phyloP scores from a whole-genome alignment of 2,113 vertebrate species.

The Gnathonemus echidnorhynchus region DNA sequence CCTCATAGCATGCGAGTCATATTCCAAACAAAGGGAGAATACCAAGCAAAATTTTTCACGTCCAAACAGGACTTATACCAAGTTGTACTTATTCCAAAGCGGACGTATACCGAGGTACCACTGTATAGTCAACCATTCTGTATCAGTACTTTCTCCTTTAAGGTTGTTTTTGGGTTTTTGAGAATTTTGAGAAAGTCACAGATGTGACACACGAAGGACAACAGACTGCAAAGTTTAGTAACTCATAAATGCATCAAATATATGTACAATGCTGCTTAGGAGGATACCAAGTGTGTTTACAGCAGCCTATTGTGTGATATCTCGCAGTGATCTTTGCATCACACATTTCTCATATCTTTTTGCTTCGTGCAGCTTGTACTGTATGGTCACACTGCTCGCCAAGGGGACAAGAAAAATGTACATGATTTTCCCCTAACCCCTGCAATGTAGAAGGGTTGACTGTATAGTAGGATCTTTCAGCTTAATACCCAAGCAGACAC shows the following conservation, averaged over 20 bases:
- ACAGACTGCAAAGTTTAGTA: neutral
- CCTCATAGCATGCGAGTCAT: too few relatives aligned
- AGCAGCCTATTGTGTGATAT: neutral
- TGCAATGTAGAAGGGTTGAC: too few relatives aligned
- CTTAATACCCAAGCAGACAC: neutral
- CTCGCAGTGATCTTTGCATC: neutral
- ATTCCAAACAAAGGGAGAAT: too few relatives aligned
- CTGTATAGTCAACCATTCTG: neutral
- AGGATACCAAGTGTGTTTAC: neutral
- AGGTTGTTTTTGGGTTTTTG: neutral
- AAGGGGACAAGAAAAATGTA: neutral
- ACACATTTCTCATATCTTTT: too few relatives aligned
- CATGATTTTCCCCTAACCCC: neutral
- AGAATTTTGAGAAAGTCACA: neutral
- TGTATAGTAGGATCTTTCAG: neutral
- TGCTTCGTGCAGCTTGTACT: neutral
- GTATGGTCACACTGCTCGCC: neutral
- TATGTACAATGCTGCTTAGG: neutral
- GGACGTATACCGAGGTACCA: too few relatives aligned
- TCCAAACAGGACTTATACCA: too few relatives aligned
- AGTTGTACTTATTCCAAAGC: too few relatives aligned
- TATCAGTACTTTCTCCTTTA: neutral
- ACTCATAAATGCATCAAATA: neutral
- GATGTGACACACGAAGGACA: neutral
- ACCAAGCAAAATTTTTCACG: too few relatives aligned